These are phyloP conservation scores for Pararge aegeria DNA, from an alignment of 1,140 invertebrate species.

Conservation along the genomic window DNA sequence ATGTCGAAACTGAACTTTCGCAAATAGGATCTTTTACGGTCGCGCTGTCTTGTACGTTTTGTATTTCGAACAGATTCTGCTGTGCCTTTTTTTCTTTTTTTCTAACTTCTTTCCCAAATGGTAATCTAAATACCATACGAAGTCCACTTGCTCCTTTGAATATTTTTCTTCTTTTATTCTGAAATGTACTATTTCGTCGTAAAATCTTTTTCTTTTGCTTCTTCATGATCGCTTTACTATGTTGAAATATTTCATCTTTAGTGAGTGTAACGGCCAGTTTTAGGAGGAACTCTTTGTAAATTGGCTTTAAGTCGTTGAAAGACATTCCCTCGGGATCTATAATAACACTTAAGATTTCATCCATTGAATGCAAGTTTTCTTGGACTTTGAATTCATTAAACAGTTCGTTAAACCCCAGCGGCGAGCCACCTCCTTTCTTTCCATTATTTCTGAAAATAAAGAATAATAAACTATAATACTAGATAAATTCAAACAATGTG, in stretches of 20 bases:
- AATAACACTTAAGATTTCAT: conserved; percentile 92
- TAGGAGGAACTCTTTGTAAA: conserved; percentile 93
- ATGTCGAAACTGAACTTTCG: conserved; percentile 81
- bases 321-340: conserved; percentile 95
- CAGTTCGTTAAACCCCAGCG: conserved; percentile 89
- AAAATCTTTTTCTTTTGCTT: conserved; percentile 86
- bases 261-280: conserved; percentile 92
- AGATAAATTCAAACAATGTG: conserved; percentile 11
- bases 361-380: conserved; percentile 91
- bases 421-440: conserved; percentile 84
- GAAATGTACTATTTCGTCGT: conserved; percentile 74
- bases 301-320: conserved; percentile 93
- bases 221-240: conserved; percentile 93
- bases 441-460: conserved; percentile 79
- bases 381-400: conserved; percentile 91
- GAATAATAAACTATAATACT: conserved; percentile 4
- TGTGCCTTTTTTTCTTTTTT: conserved; percentile 61
- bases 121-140: conserved; percentile 77
- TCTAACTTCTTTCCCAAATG: conserved; percentile 79
- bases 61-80: conserved; percentile 43
- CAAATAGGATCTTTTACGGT: conserved; percentile 67
- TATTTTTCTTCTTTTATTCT: conserved; percentile 79
- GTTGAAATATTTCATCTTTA: conserved; percentile 93
- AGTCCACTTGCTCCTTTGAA: conserved; percentile 79
- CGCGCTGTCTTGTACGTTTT: conserved; percentile 34